A percentile compares a stretch with the other conserved stretches of the same genome.
Evolutionary conservation across 2,113 vertebrate species (phyloP).

Genomic region (Neofelis nebulosa): DNA sequence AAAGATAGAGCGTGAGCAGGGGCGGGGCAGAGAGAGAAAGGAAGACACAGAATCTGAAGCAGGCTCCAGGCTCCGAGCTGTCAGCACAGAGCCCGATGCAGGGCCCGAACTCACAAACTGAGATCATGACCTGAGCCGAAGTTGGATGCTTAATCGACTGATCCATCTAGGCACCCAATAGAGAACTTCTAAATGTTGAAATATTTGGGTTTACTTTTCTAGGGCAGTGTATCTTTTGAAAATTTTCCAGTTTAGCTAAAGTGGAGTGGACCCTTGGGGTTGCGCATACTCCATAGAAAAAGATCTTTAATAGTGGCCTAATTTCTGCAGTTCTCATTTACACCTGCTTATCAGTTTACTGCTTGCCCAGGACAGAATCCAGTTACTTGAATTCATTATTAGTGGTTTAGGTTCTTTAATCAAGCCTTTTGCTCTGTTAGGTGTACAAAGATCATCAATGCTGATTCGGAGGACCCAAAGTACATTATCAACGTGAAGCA

Average conservation of each 20-base stretch:
- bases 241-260: not conserved
- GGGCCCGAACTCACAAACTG: no score
- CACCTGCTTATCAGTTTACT: not conserved
- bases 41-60: no score
- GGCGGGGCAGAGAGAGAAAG: no score
- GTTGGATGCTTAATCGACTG: no score
- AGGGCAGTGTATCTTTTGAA: not conserved
- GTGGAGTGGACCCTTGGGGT: not conserved
- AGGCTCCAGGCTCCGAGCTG: no score
- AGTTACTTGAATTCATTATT: conserved; percentile 28
- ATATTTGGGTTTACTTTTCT: conserved; percentile 21
- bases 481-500: conserved; percentile 99
- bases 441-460: conserved; percentile 99
- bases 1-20: no score
- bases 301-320: not conserved
- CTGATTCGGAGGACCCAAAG: conserved; percentile 98
- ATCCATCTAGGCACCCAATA: no score
- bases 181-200: not conserved
- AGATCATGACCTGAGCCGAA: no score
- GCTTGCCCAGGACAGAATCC: not conserved
- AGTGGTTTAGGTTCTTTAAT: conserved; percentile 40
- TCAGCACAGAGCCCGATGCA: no score
- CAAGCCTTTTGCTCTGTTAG: conserved; percentile 81
- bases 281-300: not conserved
- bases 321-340: not conserved